Conservation (phyloP, 2,888 invertebrate genomes). For the Phalangium opilio region DNA sequence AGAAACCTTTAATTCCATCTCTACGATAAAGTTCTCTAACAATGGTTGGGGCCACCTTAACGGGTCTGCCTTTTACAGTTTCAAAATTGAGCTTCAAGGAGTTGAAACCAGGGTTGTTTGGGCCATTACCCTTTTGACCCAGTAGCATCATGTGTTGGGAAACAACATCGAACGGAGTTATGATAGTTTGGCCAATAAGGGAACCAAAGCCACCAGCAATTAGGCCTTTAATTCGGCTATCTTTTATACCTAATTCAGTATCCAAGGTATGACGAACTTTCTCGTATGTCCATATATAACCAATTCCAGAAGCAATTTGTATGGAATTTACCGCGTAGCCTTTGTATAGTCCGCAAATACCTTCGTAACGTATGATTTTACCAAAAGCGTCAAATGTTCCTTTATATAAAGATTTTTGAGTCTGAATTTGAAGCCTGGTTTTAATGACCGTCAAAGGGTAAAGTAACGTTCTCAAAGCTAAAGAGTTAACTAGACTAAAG, state of each 20-base stretch:
- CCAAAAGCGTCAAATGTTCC: slow-evolving; percentile 69
- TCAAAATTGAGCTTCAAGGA: background rate
- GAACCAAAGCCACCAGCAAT: slow-evolving; percentile 83
- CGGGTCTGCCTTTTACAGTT: background rate
- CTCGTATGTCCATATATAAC: slow-evolving; percentile 84
- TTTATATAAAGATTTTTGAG: slow-evolving; percentile 50
- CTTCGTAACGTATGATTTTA: slow-evolving; percentile 72
- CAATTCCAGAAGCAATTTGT: slow-evolving; percentile 37
- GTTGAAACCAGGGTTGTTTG: slow-evolving; percentile 7
- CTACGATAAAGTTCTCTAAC: slow-evolving; percentile 56
- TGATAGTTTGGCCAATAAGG: slow-evolving; percentile 80
- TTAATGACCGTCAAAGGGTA: slow-evolving; percentile 89
- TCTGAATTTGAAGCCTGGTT: slow-evolving; percentile 78
- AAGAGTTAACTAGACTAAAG: slow-evolving; percentile 73
- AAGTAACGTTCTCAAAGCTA: slow-evolving; percentile 54
- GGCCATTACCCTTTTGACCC: slow-evolving; percentile 36
- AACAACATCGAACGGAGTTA: slow-evolving; percentile 90
- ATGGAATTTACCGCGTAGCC: slow-evolving; percentile 91
- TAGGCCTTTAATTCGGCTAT: slow-evolving; percentile 52
- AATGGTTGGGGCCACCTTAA: slow-evolving; percentile 34
- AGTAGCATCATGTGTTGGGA: slow-evolving; percentile 94
- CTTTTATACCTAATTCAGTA: slow-evolving; percentile 35
- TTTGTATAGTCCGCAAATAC: slow-evolving; percentile 69
- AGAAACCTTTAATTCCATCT: slow-evolving; percentile 77
- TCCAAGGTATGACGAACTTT: slow-evolving; percentile 65